Conservation (phyloP, 1,140 invertebrate species). For the Aphaenogaster ashmeadi region DNA sequence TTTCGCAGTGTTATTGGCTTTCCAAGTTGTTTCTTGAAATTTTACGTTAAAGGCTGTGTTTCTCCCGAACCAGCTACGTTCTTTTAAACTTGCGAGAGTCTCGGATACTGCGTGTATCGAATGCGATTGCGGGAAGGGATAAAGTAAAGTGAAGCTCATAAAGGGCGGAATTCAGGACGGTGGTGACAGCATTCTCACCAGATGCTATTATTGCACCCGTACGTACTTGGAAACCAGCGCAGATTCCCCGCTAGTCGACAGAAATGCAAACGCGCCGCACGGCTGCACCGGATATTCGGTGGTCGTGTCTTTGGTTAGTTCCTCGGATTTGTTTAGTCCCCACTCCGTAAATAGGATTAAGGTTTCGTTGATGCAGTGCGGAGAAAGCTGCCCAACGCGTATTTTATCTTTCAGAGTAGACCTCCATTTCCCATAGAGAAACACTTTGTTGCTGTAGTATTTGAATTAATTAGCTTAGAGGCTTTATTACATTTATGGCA, state of each 20-base stretch:
- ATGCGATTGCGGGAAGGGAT: background rate
- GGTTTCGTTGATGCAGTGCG: constrained; percentile 13
- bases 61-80: background rate
- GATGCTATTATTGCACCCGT: constrained; percentile 35
- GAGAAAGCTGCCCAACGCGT: background rate
- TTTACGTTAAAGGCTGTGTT: background rate
- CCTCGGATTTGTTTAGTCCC: constrained; percentile 21
- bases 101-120: background rate
- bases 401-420: constrained; percentile 10
- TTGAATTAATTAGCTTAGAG: background rate
- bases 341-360: constrained; percentile 37
- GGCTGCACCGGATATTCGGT: constrained; percentile 35
- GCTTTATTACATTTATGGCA: background rate
- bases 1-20: background rate
- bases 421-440: background rate
- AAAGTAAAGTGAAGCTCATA: constrained; percentile 38
- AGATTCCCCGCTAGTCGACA: constrained; percentile 12
- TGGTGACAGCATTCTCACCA: constrained; percentile 28
- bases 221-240: background rate
- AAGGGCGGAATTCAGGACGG: constrained; percentile 21
- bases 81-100: background rate
- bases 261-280: constrained; percentile 28
- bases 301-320: constrained; percentile 34
- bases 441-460: background rate
- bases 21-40: background rate